Base-by-base conservation (phyloP, 2,888 invertebrate species). In the Dorcus parallelipipedus region DNA sequence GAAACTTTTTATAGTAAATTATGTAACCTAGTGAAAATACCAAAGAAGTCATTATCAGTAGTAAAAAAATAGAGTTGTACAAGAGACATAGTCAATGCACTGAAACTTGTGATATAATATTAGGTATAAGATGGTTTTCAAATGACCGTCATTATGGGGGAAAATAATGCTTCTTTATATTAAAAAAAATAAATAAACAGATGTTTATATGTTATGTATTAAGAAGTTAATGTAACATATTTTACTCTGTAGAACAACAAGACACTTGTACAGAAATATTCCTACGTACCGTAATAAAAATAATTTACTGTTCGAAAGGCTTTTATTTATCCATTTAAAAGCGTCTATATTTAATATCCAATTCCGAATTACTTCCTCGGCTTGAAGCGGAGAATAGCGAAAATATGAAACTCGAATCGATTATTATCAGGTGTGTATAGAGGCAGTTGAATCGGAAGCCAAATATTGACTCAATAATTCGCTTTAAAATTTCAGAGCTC, bases 151-250 rank as follows among this genome's bases (percentile, higher is more conserved):
- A 56, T 39, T 67, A 67, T 68, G 64, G 69, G 75, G 75, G 74
- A 74, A 74, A 73, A 74, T 71, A 65, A 76, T 75, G 74, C 75
- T 75, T 75, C 72, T 69, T 61, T 64, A 64, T 57, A 65, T 59
- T 47, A 51, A 54, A 54, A 65, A 58, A 66, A 14, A n/a, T n/a
- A n/a, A n/a, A n/a, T n/a, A n/a, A 14, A 69, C 65, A 61, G 66
- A 68, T 68, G 67, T 72, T 69, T 72, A 66, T 69, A 73, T 73
- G 71, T 72, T 68, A 66, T 72, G 69, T 69, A 71, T 45, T 20
- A 58, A 33, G 26, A 33, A 66, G 64, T 68, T 64, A 61, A 59
- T 57, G 61, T 64, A 62, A 58, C 26, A 33, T 33, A 33, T 33
- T 33, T 33, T 33, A 33, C 26, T 33, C 26, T 33, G 26, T 33